phyloP scores from a whole-genome alignment of 2,113 vertebrate species.

The Chaenocephalus aceratus region DNA sequence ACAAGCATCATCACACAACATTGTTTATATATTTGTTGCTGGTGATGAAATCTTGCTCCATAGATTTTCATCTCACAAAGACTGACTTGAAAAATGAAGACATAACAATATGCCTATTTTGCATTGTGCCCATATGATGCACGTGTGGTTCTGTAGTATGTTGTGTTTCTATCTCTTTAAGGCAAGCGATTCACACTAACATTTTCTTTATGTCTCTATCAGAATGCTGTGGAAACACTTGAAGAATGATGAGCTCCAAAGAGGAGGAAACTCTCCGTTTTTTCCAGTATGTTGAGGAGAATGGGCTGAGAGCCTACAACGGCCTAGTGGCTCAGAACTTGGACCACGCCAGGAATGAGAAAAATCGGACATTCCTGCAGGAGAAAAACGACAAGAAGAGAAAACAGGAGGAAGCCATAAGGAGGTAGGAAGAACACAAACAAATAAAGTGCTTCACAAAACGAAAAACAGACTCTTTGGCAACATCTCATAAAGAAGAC shows the following conservation, averaged over 20 bases:
- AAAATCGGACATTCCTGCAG: conserved; percentile 92
- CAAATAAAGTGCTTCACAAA: neutral
- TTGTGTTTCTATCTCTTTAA: neutral
- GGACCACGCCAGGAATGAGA: conserved; percentile 96
- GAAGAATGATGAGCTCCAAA: conserved; percentile 95
- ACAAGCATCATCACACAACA: conserved; percentile 1
- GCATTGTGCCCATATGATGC: neutral
- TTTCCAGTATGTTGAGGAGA: conserved; percentile 97
- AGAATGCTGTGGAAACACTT: conserved; percentile 88
- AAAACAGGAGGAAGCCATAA: conserved; percentile 97
- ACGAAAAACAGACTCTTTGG: conserved; percentile 1
- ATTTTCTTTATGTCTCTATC: conserved; percentile 59
- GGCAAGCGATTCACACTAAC: neutral
- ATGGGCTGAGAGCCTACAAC: conserved; percentile 94
- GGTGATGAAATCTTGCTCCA: conserved; percentile 48
- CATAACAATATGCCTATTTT: conserved; percentile 8
- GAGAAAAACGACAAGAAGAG: conserved; percentile 97
- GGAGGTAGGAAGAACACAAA: conserved; percentile 85
- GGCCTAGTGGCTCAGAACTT: conserved; percentile 93
- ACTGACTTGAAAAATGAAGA: conserved; percentile 49
- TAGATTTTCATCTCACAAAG: conserved; percentile 9
- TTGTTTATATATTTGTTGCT: no score
- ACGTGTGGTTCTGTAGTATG: neutral
- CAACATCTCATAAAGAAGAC: neutral
- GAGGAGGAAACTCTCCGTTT: conserved; percentile 93